These are phyloP conservation scores for Scarus forsteni DNA, from an alignment of 2,797 vertebrate species.

Conservation along the genomic window DNA sequence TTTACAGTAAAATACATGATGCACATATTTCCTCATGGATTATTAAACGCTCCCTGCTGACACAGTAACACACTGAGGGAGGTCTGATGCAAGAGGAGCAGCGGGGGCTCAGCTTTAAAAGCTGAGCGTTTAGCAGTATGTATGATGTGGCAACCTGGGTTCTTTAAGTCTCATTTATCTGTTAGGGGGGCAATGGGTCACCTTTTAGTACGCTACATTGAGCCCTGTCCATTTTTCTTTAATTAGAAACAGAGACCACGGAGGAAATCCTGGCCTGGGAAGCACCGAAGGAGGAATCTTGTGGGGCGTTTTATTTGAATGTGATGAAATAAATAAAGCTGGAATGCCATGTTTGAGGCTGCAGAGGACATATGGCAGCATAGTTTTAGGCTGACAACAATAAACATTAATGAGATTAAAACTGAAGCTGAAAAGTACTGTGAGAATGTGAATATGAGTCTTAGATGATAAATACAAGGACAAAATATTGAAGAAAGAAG, in stretches of 20 bases:
- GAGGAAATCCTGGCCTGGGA: slow-evolving; percentile 11
- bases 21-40: slow-evolving; percentile 13
- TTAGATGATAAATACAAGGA: too few relatives aligned
- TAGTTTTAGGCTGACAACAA: neutral
- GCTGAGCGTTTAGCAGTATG: neutral
- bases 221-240: neutral
- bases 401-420: neutral
- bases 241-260: neutral
- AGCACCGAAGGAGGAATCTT: neutral
- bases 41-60: neutral
- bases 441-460: too few relatives aligned
- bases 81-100: neutral
- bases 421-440: too few relatives aligned
- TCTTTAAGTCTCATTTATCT: slow-evolving; percentile 50
- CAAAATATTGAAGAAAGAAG: too few relatives aligned
- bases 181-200: slow-evolving; percentile 50
- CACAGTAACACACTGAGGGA: slow-evolving; percentile 1
- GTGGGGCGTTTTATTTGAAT: neutral
- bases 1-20: slow-evolving; percentile 8
- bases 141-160: slow-evolving; percentile 18
- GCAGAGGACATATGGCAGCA: neutral
- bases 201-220: slow-evolving; percentile 2
- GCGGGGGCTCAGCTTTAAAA: slow-evolving; percentile 15
- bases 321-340: neutral
- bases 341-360: neutral